Evolutionary conservation across 2,797 vertebrate genomes (phyloP), one percentile per base, ranked within the genome.

Genomic region (Brachyrhaphis roseni): DNA sequence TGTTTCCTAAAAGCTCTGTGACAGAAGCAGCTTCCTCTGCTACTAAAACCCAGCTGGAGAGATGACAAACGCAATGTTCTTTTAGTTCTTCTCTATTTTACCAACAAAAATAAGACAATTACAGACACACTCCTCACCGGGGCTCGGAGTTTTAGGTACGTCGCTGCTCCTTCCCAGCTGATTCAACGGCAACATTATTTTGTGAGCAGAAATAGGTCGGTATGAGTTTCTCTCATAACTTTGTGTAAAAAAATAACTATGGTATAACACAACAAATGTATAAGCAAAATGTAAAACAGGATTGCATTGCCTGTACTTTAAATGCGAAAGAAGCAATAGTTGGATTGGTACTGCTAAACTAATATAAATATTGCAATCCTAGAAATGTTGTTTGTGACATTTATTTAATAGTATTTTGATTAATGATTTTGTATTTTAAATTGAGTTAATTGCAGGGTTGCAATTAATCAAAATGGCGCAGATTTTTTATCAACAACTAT

Each of bases 91-190:
- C 34, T 41, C 20, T 39, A 51, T 71, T 71, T 74, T 49, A 4
- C 46, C 18, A 51, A 46, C 13, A 72, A 55, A 75, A 64, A 77
- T 41, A 43, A 43, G 51, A 64, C 59, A 34, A 83, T 77, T 1
- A 26, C 36, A 43, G 66, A 8, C 39, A n/a, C 41, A n/a, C 23
- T 70, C 5, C 20, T 41, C 31, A 68, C 20, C 8, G 36, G 36
- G 36, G 1, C 64, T 68, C 10, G 0, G 23, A 4, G 20, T 0
- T 66, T 66, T 11, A 39, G 31, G 13, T 31, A 16, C 5, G 13
- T 34, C 5, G 11, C 28, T 34, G 13, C 57, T 62, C 4, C 28
- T 26, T 34, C 28, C 57, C 28, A 62, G 62, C 2, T 64, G 62
- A 64, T 64, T 64, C 16, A 64, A 36, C 4, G 8, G 34, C 31